A percentile compares a stretch with the other conserved stretches of the same genome.
These are phyloP conservation scores for Phaethornis superciliosus DNA, from an alignment of 2,113 vertebrate genomes.

Conservation along the genomic window DNA sequence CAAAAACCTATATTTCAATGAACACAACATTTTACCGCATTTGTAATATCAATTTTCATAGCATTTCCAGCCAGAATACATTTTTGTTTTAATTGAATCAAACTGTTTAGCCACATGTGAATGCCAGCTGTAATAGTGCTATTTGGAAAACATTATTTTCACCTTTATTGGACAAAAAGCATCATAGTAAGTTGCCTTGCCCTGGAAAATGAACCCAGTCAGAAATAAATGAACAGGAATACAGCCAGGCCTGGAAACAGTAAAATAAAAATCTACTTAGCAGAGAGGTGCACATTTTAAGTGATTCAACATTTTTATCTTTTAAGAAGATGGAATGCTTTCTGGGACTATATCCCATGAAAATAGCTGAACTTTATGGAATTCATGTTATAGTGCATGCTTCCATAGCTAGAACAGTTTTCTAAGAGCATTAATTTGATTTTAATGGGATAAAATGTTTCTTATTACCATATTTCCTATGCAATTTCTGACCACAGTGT, in stretches of 20 bases:
- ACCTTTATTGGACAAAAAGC: conserved; percentile 25
- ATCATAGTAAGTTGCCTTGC: not conserved
- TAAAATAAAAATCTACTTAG: conserved; percentile 9
- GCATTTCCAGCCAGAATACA: conserved; percentile 7
- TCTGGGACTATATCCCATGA: not conserved
- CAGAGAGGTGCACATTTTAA: not conserved
- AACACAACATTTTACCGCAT: not conserved
- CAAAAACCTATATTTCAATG: conserved; percentile 16
- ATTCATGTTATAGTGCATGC: not conserved
- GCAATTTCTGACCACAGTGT: not conserved
- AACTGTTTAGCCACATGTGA: conserved; percentile 21
- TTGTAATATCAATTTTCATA: conserved; percentile 45
- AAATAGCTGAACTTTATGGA: not conserved
- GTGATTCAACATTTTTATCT: not conserved
- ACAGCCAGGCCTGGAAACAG: not conserved
- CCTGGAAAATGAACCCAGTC: conserved; percentile 21
- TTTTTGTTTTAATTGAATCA: conserved; percentile 48
- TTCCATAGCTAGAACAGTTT: not conserved
- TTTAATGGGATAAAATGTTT: not conserved
- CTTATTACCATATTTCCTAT: not conserved
- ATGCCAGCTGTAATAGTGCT: conserved; percentile 48
- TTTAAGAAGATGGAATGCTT: not conserved
- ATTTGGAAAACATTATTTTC: conserved; percentile 49
- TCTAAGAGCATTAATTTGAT: not conserved
- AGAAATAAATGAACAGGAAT: conserved; percentile 24